A percentile compares a stretch with the other conserved stretches of the same genome.
phyloP scores from a whole-genome alignment of 2,113 vertebrate genomes.

The Uria lomvia region DNA sequence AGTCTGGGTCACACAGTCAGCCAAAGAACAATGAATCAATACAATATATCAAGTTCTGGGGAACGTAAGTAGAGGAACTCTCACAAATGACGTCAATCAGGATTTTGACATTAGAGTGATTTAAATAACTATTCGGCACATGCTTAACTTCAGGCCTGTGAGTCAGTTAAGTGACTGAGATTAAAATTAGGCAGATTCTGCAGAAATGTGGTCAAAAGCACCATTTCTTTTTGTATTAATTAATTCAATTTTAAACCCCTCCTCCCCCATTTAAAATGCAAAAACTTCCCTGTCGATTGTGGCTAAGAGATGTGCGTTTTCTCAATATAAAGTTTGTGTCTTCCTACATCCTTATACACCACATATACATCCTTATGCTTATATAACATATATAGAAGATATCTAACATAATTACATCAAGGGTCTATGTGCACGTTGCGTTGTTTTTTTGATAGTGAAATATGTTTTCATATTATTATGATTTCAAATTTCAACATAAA shows the following conservation, averaged over 20 bases:
- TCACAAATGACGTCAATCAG: background rate
- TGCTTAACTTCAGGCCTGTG: background rate
- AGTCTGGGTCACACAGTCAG: background rate
- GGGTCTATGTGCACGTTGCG: background rate
- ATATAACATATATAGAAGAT: background rate
- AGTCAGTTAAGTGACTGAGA: background rate
- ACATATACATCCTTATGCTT: background rate
- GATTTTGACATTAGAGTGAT: background rate
- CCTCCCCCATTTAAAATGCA: background rate
- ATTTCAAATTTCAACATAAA: too few relatives aligned
- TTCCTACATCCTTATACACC: background rate
- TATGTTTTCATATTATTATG: too few relatives aligned
- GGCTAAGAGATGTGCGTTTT: background rate
- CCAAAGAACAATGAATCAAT: constrained; percentile 27
- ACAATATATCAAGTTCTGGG: background rate
- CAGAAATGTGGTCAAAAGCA: background rate
- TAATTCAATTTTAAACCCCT: background rate
- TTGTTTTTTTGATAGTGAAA: background rate
- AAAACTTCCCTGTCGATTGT: background rate
- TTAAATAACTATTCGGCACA: background rate
- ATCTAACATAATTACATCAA: background rate
- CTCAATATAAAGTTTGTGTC: background rate
- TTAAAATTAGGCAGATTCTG: background rate
- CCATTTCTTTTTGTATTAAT: background rate
- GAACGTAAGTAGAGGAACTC: background rate